phyloP scores from a whole-genome alignment of 53 echinoderm and acorn worm species.

The Mesocentrotus franciscanus region DNA sequence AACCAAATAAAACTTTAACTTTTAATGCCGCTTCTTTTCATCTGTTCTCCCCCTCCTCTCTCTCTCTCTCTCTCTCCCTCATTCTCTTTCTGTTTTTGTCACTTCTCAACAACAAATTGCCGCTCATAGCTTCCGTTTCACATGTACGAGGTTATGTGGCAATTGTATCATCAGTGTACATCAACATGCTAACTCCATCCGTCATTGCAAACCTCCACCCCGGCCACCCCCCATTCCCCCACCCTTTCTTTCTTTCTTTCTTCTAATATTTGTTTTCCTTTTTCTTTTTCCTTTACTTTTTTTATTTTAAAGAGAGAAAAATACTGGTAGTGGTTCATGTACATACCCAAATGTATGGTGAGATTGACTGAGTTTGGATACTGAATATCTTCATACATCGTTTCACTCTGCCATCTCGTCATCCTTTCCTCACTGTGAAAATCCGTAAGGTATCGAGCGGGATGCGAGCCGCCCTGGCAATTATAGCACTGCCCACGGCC shows the following conservation, averaged over 20 bases:
- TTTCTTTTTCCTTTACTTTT: not conserved
- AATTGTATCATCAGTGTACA: too few relatives aligned
- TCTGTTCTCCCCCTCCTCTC: not conserved
- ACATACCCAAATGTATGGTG: constrained; percentile 94
- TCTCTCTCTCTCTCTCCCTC: not conserved
- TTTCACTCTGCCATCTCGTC: constrained; percentile 99
- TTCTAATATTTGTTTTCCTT: too few relatives aligned
- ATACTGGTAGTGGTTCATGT: not conserved
- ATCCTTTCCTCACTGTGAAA: constrained; percentile 88
- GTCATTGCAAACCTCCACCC: not conserved
- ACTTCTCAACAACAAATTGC: not conserved
- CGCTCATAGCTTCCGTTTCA: not conserved
- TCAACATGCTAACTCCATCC: not conserved
- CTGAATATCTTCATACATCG: constrained; percentile 83
- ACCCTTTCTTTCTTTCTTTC: not conserved
- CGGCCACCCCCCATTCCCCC: too few relatives aligned
- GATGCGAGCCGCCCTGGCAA: constrained; percentile 69
- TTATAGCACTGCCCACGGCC: constrained; percentile 53
- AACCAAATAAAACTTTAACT: not conserved
- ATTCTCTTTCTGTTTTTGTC: not conserved
- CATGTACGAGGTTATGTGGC: too few relatives aligned
- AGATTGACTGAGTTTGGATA: constrained; percentile 89
- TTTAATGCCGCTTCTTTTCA: not conserved
- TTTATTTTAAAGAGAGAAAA: not conserved
- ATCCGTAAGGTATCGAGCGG: constrained; percentile 88